These are phyloP conservation scores for Cheilosia variabilis DNA, from an alignment of 2,888 invertebrate genomes.

Conservation along the genomic window DNA sequence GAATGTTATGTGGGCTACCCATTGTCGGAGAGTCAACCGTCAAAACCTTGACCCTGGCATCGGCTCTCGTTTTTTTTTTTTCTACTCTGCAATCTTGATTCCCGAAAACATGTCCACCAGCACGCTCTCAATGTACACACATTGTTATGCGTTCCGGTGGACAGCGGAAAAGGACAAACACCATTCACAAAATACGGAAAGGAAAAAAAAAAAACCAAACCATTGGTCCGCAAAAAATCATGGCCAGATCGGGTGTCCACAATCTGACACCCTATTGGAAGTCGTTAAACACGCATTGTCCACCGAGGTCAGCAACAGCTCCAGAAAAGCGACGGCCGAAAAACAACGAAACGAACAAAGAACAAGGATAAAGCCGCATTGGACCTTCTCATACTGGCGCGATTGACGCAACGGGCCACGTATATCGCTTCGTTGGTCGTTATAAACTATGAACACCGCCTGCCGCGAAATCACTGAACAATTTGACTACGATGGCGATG, in stretches of 20 bases:
- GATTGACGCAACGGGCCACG: conserved; percentile 40
- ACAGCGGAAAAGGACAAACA: conserved; percentile 32
- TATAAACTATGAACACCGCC: conserved; percentile 68
- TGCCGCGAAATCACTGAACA: conserved; percentile 74
- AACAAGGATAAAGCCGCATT: conserved; percentile 37
- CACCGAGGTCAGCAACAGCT: conserved; percentile 70
- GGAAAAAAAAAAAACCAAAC: conserved; percentile 42
- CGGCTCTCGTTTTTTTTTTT: conserved; percentile 6
- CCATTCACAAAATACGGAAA: conserved; percentile 12
- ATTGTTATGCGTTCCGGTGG: conserved; percentile 66
- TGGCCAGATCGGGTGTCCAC: conserved; percentile 75
- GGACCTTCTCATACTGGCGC: background rate
- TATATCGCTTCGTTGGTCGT: conserved; percentile 10
- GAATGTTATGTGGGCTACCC: conserved; percentile 74
- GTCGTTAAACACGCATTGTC: conserved; percentile 76
- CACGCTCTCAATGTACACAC: conserved; percentile 61
- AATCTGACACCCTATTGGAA: conserved; percentile 76
- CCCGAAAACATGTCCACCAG: conserved; percentile 62
- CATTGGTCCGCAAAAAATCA: conserved; percentile 63
- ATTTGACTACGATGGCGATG: conserved; percentile 69
- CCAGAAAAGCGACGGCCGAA: conserved; percentile 36
- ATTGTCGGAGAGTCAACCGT: conserved; percentile 72
- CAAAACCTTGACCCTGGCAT: conserved; percentile 72
- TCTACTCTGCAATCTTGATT: conserved; percentile 56
- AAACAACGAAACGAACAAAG: conserved; percentile 13